Base-by-base conservation (phyloP, 2,113 vertebrate genomes). In the Melanerpes formicivorus region DNA sequence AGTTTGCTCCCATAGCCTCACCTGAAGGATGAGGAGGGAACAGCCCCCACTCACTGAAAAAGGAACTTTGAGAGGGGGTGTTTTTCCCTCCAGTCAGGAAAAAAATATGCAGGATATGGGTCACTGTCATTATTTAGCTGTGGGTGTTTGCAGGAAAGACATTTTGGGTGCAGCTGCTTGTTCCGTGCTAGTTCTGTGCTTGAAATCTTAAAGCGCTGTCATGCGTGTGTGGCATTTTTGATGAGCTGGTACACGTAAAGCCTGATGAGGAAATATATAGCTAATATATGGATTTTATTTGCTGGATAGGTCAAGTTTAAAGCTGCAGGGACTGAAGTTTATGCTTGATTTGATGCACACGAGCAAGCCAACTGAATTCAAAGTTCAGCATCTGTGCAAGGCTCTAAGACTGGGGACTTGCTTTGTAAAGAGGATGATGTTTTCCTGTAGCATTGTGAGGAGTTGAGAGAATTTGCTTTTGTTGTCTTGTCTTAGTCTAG, bases 301-400 rank as follows among this genome's bases (percentile, higher is more conserved):
- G 50, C 74, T 72, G 37, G 34, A 79, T 90, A 95, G 76, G 82
- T 91, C 88, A 88, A 40, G 54, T 93, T 93, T 92, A 80, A 93
- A 94, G 66, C 93, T 92, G n/a, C 50, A 37, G 88, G 77, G 88
- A 92, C 83, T 88, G 66, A 72, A 87, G 63, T 95, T 94, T 84
- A 81, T 79, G 80, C 92, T 84, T 92, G 86, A 84, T 94, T 84
- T 88, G 83, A 81, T 95, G 88, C 77, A 90, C 55, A 78, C 10
- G 40, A 84, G 8, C 78, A 86, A 94, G 55, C 58, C 88, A 75
- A 52, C 55, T 88, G 83, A 84, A 95, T 96, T 90, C 63, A 88
- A 95, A 94, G 88, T 94, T 95, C 91, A 94, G 85, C 87, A 94
- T 92, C 89, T 91, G 91, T 94, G 93, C 70, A 81, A 86, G 58